Percentiles rank a stretch among this genome's conserved stretches.
Evolutionary conservation across 2,113 vertebrate genomes (phyloP).

Genomic region (Hemicordylus capensis): DNA sequence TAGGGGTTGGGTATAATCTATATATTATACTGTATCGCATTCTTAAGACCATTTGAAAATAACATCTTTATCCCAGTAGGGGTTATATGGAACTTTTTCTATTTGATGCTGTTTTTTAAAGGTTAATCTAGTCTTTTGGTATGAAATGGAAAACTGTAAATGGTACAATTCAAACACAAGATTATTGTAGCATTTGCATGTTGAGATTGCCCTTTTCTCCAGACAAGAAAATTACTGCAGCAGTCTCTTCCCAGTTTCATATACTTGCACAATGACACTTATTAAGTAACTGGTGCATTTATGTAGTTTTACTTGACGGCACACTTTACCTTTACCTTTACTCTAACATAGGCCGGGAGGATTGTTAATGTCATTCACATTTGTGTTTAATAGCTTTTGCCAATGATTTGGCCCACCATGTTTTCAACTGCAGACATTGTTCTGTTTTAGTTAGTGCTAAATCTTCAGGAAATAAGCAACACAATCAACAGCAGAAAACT

Average conservation of each 20-base stretch:
- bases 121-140: background rate
- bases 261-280: slow-evolving; percentile 6
- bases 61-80: background rate
- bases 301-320: too few relatives aligned
- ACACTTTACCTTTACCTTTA: too few relatives aligned
- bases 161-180: background rate
- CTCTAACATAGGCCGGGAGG: background rate
- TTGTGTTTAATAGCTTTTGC: slow-evolving; percentile 27
- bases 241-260: slow-evolving; percentile 16
- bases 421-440: slow-evolving; percentile 22
- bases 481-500: background rate
- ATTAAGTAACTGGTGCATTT: slow-evolving; percentile 22
- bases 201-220: slow-evolving; percentile 18
- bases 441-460: slow-evolving; percentile 36
- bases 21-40: too few relatives aligned
- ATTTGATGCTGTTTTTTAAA: background rate
- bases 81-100: background rate
- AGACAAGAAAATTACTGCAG: slow-evolving; percentile 40
- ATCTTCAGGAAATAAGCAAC: slow-evolving; percentile 1
- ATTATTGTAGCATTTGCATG: slow-evolving; percentile 24
- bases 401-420: slow-evolving; percentile 5
- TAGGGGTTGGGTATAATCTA: too few relatives aligned
- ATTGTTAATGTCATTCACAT: slow-evolving; percentile 4
- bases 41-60: background rate
- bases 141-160: background rate